These are phyloP conservation scores for Vesta saturnalis DNA, from an alignment of 2,888 invertebrate genomes.

Conservation along the genomic window DNA sequence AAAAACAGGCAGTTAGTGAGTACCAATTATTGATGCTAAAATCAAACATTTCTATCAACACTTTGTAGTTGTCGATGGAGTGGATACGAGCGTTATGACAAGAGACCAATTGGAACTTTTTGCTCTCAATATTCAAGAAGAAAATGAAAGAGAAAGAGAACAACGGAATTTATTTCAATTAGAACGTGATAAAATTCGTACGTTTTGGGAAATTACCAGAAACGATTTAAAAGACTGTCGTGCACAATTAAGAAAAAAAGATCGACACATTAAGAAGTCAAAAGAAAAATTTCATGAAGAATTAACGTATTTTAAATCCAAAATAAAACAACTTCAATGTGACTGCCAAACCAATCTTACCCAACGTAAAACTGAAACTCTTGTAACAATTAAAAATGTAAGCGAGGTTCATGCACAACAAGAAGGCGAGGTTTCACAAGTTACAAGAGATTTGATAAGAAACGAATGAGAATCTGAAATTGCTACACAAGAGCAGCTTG, in stretches of 20 bases:
- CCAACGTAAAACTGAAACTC: constrained; percentile 84
- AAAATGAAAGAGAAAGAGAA: constrained; percentile 93
- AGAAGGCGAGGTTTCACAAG: constrained; percentile 81
- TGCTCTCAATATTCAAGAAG: constrained; percentile 84
- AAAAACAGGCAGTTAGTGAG: constrained; percentile 48
- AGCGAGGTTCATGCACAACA: constrained; percentile 84
- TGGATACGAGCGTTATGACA: constrained; percentile 91
- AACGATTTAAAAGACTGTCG: constrained; percentile 87
- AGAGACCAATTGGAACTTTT: constrained; percentile 93
- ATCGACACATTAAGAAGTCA: constrained; percentile 88
- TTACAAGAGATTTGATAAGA: constrained; percentile 75
- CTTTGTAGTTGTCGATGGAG: constrained; percentile 79
- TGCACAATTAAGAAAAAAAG: constrained; percentile 78
- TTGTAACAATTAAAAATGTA: constrained; percentile 82
- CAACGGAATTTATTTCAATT: constrained; percentile 95
- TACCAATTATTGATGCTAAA: neutral
- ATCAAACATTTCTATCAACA: neutral
- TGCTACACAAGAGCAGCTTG: constrained; percentile 77
- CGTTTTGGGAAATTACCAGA: constrained; percentile 95
- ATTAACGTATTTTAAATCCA: constrained; percentile 88
- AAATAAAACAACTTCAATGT: constrained; percentile 91
- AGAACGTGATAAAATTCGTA: constrained; percentile 92
- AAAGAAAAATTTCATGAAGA: constrained; percentile 88
- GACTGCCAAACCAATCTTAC: constrained; percentile 89
- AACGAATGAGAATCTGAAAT: constrained; percentile 75